Conservation (phyloP, 1,140 invertebrate species). For the Schlechtendalia chinensis region DNA sequence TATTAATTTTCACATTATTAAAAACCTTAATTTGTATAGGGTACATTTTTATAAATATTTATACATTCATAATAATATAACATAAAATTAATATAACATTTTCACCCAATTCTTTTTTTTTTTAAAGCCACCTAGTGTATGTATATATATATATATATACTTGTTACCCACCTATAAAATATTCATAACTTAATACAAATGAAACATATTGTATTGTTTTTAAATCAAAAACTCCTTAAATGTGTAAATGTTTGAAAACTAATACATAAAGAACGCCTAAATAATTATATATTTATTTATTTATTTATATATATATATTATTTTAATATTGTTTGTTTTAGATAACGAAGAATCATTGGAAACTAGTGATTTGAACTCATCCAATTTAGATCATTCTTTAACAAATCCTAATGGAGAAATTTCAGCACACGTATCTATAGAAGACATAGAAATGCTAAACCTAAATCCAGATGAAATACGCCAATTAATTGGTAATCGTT, state of each 20-base stretch:
- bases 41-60: too few relatives aligned
- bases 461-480: slow-evolving; percentile 21
- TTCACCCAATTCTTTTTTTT: too few relatives aligned
- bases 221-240: slow-evolving; percentile 4
- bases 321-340: slow-evolving; percentile 23
- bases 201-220: neutral
- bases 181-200: too few relatives aligned
- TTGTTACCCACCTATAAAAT: too few relatives aligned
- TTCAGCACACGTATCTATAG: neutral
- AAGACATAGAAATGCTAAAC: slow-evolving; percentile 19
- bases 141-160: too few relatives aligned
- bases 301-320: neutral
- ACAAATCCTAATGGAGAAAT: neutral
- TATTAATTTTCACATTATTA: too few relatives aligned
- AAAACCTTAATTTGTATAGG: too few relatives aligned
- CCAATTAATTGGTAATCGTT: neutral
- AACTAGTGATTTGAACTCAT: too few relatives aligned
- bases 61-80: too few relatives aligned
- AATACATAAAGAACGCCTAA: slow-evolving; percentile 37
- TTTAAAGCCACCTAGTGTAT: too few relatives aligned
- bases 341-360: neutral
- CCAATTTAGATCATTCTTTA: too few relatives aligned
- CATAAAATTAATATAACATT: too few relatives aligned
- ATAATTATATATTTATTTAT: neutral
- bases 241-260: neutral